Conservation (phyloP, 2,113 vertebrate genomes). For the Macaca fascicularis region DNA sequence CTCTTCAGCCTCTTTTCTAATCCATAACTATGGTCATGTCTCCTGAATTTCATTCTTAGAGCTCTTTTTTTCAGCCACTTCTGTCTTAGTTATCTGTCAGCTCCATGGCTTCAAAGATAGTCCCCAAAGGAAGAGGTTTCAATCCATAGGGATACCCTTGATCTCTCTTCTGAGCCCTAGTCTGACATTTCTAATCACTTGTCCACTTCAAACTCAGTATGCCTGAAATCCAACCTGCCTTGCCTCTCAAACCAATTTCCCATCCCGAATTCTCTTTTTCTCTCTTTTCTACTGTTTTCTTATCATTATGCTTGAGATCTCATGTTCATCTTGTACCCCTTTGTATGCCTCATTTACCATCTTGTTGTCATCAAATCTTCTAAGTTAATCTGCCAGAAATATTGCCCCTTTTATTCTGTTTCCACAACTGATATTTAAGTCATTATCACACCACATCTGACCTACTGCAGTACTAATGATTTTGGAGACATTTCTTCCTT, state of each 20-base stretch:
- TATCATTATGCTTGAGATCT: background rate
- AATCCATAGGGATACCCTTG: background rate
- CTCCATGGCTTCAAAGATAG: background rate
- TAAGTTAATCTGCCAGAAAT: background rate
- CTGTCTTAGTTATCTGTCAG: background rate
- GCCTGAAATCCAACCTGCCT: background rate
- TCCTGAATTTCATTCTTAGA: background rate
- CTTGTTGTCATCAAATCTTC: background rate
- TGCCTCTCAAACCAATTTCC: background rate
- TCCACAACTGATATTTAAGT: background rate
- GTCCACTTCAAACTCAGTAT: background rate
- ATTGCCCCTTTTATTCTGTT: background rate
- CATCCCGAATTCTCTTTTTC: background rate
- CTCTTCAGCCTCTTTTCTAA: background rate
- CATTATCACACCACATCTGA: background rate
- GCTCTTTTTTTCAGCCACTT: background rate
- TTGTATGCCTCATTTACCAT: background rate
- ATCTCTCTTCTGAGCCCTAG: background rate
- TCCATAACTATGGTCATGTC: background rate
- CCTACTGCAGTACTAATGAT: background rate
- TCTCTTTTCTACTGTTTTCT: background rate
- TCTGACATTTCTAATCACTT: background rate
- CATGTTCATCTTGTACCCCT: background rate
- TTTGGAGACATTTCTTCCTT: background rate
- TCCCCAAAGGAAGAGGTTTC: background rate